Conservation (phyloP, 2,888 invertebrate genomes). For the Andrena trimmerana region DNA sequence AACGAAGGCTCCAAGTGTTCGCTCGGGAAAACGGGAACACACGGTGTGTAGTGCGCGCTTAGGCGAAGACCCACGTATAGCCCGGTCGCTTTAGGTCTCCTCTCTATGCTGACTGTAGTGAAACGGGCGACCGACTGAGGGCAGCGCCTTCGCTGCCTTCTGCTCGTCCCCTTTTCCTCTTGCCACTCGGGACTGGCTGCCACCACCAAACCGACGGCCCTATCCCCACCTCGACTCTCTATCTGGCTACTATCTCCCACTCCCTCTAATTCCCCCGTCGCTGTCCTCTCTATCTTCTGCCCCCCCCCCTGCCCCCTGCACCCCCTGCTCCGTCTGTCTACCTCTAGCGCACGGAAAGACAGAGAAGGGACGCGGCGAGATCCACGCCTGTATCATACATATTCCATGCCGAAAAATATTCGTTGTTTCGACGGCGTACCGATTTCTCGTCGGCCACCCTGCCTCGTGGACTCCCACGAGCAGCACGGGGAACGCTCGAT, state of each 20-base stretch:
- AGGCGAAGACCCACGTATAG: slow-evolving; percentile 64
- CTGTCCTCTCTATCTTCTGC: slow-evolving; percentile 2
- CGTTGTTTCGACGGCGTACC: slow-evolving; percentile 34
- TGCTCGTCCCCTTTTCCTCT: slow-evolving; percentile 51
- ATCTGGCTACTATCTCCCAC: slow-evolving; percentile 27
- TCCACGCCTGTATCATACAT: slow-evolving; percentile 67
- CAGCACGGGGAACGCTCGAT: slow-evolving; percentile 56
- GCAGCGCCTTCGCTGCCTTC: slow-evolving; percentile 75
- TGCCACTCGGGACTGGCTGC: slow-evolving; percentile 38
- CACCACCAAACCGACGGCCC: slow-evolving; percentile 47
- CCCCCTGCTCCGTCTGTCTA: slow-evolving; percentile 10
- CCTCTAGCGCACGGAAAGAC: background rate
- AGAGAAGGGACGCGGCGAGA: slow-evolving; percentile 40
- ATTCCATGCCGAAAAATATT: slow-evolving; percentile 67
- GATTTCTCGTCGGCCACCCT: slow-evolving; percentile 62
- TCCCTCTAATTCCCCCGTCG: slow-evolving; percentile 4
- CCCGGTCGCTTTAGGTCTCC: slow-evolving; percentile 58
- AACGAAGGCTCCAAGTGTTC: slow-evolving; percentile 63
- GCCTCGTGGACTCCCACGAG: slow-evolving; percentile 68
- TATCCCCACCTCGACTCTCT: slow-evolving; percentile 45
- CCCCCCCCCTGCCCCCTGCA: background rate
- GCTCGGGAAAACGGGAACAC: slow-evolving; percentile 74
- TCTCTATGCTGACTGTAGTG: slow-evolving; percentile 71
- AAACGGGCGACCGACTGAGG: slow-evolving; percentile 76
- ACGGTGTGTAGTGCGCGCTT: slow-evolving; percentile 63